Base-by-base conservation (phyloP, 1,140 invertebrate species). In the Ostrea edulis region DNA sequence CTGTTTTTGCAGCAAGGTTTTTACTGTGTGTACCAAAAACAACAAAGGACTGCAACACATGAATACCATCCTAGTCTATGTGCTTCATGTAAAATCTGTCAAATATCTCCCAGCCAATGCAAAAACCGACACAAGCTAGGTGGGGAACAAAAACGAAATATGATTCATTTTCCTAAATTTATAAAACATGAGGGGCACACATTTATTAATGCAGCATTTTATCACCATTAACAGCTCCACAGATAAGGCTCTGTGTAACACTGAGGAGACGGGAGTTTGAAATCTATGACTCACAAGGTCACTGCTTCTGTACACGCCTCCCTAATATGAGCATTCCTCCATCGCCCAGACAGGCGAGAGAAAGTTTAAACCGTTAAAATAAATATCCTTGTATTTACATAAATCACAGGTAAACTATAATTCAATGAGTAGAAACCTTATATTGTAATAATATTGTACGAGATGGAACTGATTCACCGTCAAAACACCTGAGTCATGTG, bases 301-400 rank as follows among this genome's bases (percentile, higher is more conserved):
- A 35, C 68, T 17, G 25, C 22, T 25, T 29, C 68, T 29, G 68
- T 35, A 77, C 29, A 77, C 68, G 29, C 68, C 68, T 77, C 68
- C 68, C 68, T 14, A 17, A 77, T 44, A 44, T 5, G 68, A 29
- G 35, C 17, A 77, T 77, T 77, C 68, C 68, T 35, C 68, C 22
- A 35, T 77, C 8, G 68, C 68, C 29, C 25, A 77, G 68, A 77
- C 29, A 77, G 68, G 68, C 68, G 68, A 77, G 68, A 35, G 68
- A 77, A 77, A 77, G 68, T 77, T 77, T 77, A 77, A 77, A 77
- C 68, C 68, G 68, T 77, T 77, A 35, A 77, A 29, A 77, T 77
- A 77, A 77, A 77, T 77, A 44, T 14, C 68, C 12, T 77, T 9
- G 25, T 77, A 77, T 77, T 77, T 25, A 77, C 25, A 77, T 29